Evolutionary conservation across 2,888 invertebrate genomes (phyloP).

Genomic region (Baronia brevicornis): DNA sequence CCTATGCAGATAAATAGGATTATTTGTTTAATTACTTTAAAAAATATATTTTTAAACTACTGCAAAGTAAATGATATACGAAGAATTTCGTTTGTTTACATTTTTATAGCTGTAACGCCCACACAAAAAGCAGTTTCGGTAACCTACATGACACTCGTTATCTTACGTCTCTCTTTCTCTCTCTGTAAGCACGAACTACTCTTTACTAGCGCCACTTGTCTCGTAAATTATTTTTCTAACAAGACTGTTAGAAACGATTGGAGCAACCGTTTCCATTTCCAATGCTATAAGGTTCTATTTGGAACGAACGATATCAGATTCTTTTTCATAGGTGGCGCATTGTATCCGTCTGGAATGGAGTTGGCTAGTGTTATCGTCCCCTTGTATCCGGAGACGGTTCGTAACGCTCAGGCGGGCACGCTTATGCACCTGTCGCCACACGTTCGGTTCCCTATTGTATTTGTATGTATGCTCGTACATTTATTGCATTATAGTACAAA

Average conservation of each 20-base stretch:
- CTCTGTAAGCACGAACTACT: constrained; percentile 15
- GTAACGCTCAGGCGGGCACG: constrained; percentile 45
- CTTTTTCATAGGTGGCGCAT: too few relatives aligned
- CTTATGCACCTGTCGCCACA: constrained; percentile 60
- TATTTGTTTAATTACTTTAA: too few relatives aligned
- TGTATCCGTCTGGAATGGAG: constrained; percentile 8
- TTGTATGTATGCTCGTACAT: constrained; percentile 9
- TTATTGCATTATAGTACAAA: constrained; percentile 16
- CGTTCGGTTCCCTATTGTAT: constrained; percentile 21
- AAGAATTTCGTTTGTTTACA: too few relatives aligned
- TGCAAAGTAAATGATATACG: too few relatives aligned
- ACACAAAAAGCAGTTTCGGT: constrained; percentile 39
- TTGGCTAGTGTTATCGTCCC: constrained; percentile 31
- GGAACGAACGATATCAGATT: too few relatives aligned
- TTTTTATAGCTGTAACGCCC: constrained; percentile 39
- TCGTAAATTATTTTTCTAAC: constrained; percentile 18
- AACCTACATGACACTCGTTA: constrained; percentile 36
- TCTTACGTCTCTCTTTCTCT: constrained; percentile 5
- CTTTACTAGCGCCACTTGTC: constrained; percentile 22
- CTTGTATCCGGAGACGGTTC: constrained; percentile 28
- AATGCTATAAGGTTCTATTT: constrained; percentile 19
- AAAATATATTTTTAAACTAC: too few relatives aligned
- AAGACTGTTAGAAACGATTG: constrained; percentile 2
- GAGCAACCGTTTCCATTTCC: neutral
- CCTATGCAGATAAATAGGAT: too few relatives aligned